Percentiles rank a stretch among this genome's conserved stretches.
Evolutionary conservation across 1,140 invertebrate species (phyloP).

Genomic region (Pinna nobilis): DNA sequence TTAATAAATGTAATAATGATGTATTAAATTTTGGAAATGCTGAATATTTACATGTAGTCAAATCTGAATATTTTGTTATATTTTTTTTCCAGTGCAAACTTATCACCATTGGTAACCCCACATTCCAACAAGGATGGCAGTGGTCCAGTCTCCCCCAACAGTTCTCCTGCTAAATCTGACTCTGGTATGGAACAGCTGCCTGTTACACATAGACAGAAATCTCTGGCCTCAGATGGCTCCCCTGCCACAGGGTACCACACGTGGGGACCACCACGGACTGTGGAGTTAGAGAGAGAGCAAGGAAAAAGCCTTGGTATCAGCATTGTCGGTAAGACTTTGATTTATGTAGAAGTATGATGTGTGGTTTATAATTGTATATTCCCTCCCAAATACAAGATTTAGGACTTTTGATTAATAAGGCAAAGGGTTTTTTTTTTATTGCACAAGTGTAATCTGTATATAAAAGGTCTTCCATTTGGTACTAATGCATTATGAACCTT

Average conservation of each 20-base stretch:
- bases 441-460: too few relatives aligned
- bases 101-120: constrained; percentile 33
- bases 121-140: not conserved
- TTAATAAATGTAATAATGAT: too few relatives aligned
- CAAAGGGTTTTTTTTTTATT: not conserved
- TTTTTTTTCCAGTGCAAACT: constrained; percentile 31
- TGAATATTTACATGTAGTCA: too few relatives aligned
- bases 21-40: too few relatives aligned
- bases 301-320: constrained; percentile 90
- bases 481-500: too few relatives aligned
- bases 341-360: not conserved
- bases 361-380: not conserved
- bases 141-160: not conserved
- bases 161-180: not conserved
- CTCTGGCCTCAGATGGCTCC: constrained; percentile 59
- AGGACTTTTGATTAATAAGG: not conserved
- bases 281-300: constrained; percentile 83
- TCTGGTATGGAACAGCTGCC: not conserved
- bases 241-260: constrained; percentile 82
- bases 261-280: constrained; percentile 89
- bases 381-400: not conserved
- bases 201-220: constrained; percentile 56
- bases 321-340: constrained; percentile 85
- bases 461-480: too few relatives aligned
- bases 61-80: too few relatives aligned